Base-by-base conservation (phyloP, 2,113 vertebrate species). In the Pimephales promelas region DNA sequence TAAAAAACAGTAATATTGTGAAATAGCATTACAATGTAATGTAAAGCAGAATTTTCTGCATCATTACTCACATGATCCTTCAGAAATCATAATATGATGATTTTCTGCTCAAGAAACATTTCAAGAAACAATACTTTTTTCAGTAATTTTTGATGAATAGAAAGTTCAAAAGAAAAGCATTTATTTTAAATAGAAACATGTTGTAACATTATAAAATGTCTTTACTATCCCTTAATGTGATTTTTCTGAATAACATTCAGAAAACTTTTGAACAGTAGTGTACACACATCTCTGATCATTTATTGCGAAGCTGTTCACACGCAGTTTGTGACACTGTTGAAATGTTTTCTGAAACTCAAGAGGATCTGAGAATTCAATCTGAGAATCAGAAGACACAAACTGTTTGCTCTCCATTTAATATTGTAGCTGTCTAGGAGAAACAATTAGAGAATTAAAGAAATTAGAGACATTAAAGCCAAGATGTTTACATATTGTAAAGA, bases 361-460 rank as follows among this genome's bases (percentile, higher is more conserved):
- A 43, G 22, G 36, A 43, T 59, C 9, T 59, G 40, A 40, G 40
- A 40, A 2, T 40, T 2, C 40, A 24, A 40, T 36, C 10, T 77
- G 20, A 77, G 22, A 59, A 43, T 24, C 11, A 10, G 8, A 10
- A 43, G 40, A 45, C 40, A 43, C 45, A 6, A 71, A 71, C n/a
- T 16, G n/a, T n/a, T 45, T 20, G 76, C 56, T 45, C 8, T 61
- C 8, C 34, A 62, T 45, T 78, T 45, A 61, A 43, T 62, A 24
- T 26, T 5, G 24, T 6, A 62, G 56, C 56, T 45, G 13, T 78
- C n/a, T 45, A 77, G 34, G 31, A 57, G 52, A 59, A 77, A 78
- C 76, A 62, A 61, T 78, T 78, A 75, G 45, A 34, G 49, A 36
- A 36, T 76, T 76, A 57, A n/a, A 77, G 20, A 59, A 57, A 77